phyloP scores from a whole-genome alignment of 64 coral and sea anemone species.

The Stichodactyla helianthus region DNA sequence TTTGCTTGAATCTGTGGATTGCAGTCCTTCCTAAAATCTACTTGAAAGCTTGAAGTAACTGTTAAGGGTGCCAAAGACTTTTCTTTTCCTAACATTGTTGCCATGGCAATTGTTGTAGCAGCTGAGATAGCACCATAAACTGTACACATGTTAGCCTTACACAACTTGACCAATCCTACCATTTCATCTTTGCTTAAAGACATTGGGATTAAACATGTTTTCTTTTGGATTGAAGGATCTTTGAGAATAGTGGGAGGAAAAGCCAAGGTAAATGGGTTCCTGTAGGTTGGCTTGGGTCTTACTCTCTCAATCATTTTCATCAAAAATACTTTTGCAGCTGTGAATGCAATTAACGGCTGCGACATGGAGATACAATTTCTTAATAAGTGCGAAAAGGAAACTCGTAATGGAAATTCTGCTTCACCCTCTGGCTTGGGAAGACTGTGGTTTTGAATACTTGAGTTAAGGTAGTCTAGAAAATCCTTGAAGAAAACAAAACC shows the following conservation, averaged over 20 bases:
- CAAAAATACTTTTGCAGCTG: not conserved
- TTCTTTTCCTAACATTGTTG: slow-evolving; percentile 33
- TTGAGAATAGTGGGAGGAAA: slow-evolving; percentile 34
- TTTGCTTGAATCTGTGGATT: not conserved
- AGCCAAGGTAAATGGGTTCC: slow-evolving; percentile 14
- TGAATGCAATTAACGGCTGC: not conserved
- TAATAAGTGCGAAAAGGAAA: not conserved
- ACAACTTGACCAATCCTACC: slow-evolving; percentile 4
- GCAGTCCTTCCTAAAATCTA: slow-evolving; percentile 41
- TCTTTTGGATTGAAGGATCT: slow-evolving; percentile 38
- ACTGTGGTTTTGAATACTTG: not conserved
- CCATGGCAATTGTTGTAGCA: slow-evolving; percentile 36
- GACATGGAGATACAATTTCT: slow-evolving; percentile 2
- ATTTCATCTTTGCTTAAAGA: slow-evolving; percentile 35
- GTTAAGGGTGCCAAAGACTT: slow-evolving; percentile 1
- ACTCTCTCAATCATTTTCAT: slow-evolving; percentile 6
- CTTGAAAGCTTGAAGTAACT: slow-evolving; percentile 41
- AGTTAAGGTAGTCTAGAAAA: slow-evolving; percentile 39
- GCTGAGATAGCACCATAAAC: slow-evolving; percentile 59
- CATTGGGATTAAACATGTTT: slow-evolving; percentile 50
- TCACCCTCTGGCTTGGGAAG: not conserved
- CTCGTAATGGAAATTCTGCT: slow-evolving; percentile 5
- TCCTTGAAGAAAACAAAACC: slow-evolving; percentile 32
- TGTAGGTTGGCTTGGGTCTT: not conserved
- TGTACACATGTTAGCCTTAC: slow-evolving; percentile 52